Evolutionary conservation across 2,888 invertebrate genomes (phyloP).

Genomic region (Stenodera caucasica): DNA sequence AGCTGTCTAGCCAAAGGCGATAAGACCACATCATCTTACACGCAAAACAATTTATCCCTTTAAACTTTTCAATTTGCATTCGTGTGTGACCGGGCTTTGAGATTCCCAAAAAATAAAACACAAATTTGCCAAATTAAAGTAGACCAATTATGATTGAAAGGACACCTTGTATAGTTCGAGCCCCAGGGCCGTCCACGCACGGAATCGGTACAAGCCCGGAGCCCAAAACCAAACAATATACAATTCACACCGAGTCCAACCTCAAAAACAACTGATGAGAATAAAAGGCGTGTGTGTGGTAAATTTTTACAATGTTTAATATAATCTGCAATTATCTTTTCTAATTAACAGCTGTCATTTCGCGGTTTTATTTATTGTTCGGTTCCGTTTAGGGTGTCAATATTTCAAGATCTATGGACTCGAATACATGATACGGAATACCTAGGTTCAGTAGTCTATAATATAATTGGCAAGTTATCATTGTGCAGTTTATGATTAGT

Average conservation of each 20-base stretch:
- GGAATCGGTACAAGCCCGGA: too few relatives aligned
- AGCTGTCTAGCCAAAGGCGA: conserved; percentile 44
- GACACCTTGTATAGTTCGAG: too few relatives aligned
- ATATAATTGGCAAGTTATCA: conserved; percentile 33
- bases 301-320: conserved; percentile 32
- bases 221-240: neutral
- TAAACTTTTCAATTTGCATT: neutral
- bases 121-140: too few relatives aligned
- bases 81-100: neutral
- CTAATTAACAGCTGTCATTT: conserved; percentile 22
- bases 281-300: neutral
- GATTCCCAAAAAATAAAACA: too few relatives aligned
- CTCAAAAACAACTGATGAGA: neutral
- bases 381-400: neutral
- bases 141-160: too few relatives aligned
- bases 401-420: neutral
- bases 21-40: conserved; percentile 16
- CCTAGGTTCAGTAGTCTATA: neutral
- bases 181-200: too few relatives aligned
- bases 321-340: conserved; percentile 11
- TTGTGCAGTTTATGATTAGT: conserved; percentile 41
- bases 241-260: neutral
- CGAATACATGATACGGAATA: neutral
- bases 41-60: conserved; percentile 17
- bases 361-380: conserved; percentile 21